phyloP scores from a whole-genome alignment of 2,797 vertebrate genomes.

The Botia kubotai region DNA sequence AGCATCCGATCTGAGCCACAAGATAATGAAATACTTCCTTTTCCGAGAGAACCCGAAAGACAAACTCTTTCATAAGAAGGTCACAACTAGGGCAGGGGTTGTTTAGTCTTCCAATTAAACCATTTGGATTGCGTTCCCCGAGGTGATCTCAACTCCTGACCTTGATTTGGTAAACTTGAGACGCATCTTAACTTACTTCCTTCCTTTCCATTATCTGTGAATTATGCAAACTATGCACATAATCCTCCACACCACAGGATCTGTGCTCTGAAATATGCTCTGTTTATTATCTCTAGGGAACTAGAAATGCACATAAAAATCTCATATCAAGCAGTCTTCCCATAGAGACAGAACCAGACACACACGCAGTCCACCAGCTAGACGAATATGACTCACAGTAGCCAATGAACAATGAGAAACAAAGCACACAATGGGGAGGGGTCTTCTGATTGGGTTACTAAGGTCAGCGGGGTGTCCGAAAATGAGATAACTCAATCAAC shows the following conservation, averaged over 20 bases:
- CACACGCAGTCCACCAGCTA: background rate
- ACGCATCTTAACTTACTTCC: constrained; percentile 44
- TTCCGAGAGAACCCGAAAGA: constrained; percentile 5
- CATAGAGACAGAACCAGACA: constrained; percentile 21
- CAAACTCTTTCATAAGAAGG: constrained; percentile 39
- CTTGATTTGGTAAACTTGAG: constrained; percentile 47
- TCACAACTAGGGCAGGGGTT: constrained; percentile 28
- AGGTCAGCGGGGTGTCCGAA: background rate
- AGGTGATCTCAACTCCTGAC: constrained; percentile 38
- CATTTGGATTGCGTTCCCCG: constrained; percentile 41
- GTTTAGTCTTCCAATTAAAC: constrained; percentile 49
- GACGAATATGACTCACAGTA: constrained; percentile 7
- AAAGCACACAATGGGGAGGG: background rate
- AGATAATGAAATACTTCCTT: constrained; percentile 47
- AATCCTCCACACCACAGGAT: constrained; percentile 21
- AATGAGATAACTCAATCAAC: constrained; percentile 29
- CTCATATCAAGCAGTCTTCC: background rate
- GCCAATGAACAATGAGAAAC: constrained; percentile 23
- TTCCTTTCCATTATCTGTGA: constrained; percentile 51
- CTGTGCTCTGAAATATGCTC: constrained; percentile 24
- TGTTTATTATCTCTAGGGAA: constrained; percentile 24
- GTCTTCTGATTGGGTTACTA: constrained; percentile 12
- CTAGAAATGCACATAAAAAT: constrained; percentile 1
- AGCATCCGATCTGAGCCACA: constrained; percentile 28
- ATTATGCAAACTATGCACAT: constrained; percentile 51